Evolutionary conservation across 2,888 invertebrate species (phyloP).

Genomic region (Sinhomidia bicolor): DNA sequence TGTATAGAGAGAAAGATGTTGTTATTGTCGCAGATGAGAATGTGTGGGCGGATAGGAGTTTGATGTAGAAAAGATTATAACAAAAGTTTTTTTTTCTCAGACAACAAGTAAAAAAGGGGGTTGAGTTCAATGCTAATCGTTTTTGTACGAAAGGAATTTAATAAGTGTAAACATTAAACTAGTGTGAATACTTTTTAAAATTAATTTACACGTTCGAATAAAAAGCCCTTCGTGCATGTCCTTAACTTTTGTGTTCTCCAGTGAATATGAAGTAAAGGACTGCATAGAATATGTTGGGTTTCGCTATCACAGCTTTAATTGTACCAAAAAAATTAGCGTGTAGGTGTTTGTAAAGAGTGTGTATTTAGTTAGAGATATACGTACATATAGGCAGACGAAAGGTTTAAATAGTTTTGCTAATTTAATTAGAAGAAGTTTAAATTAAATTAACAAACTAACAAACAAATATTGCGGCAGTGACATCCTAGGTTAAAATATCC

Average conservation of each 20-base stretch:
- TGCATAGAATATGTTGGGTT: conserved; percentile 43
- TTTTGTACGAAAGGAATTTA: conserved; percentile 64
- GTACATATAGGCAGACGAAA: not conserved
- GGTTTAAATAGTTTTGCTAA: not conserved
- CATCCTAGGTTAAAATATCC: conserved; percentile 75
- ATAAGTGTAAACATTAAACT: not conserved
- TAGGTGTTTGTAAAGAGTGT: conserved; percentile 22
- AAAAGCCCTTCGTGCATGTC: not conserved
- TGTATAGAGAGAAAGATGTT: not conserved
- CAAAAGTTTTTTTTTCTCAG: not conserved
- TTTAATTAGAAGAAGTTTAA: conserved; percentile 8
- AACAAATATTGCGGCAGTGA: conserved; percentile 69
- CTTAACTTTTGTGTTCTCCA: no score
- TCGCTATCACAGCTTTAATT: conserved; percentile 73
- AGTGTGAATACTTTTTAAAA: not conserved
- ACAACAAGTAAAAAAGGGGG: conserved; percentile 45
- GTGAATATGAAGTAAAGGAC: not conserved
- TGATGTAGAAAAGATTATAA: no score
- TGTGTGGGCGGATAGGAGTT: not conserved
- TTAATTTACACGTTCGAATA: conserved; percentile 7
- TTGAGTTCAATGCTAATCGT: conserved; percentile 74
- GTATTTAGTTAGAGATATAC: conserved; percentile 25
- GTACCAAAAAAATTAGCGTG: conserved; percentile 66
- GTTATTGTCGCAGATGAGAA: not conserved
- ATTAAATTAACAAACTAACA: not conserved